Evolutionary conservation across 2,888 invertebrate species (phyloP), one percentile per base, ranked within the genome.

Genomic region (Apodemia duryi): DNA sequence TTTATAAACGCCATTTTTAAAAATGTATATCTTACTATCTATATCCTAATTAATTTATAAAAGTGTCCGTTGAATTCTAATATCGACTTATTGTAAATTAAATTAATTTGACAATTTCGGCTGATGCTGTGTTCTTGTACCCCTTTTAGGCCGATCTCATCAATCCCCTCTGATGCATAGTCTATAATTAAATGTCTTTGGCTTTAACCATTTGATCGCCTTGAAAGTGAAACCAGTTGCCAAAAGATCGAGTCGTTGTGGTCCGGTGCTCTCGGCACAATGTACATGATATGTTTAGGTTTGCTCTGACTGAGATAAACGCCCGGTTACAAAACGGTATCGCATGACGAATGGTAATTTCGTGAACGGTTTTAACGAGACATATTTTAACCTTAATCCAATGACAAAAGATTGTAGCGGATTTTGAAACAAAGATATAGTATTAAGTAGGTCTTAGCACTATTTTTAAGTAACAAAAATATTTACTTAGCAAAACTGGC

Each of bases 221-320:
- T 63, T 49, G 62, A 63, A 63, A 63, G 62, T 49, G 62, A 63
- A 63, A 63, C 46, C 62, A 35, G 32, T 49, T 49, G 63, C 63
- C 63, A 51, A 63, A 63, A 63, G 57, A 51, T 21, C 51, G 21
- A 35, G 32, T 35, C 32, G 57, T 60, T 35, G 57, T 13, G 35
- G 57, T 60, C 57, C 35, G 57, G 57, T 32, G 57, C 57, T 35
- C 57, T 60, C 57, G 57, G 57, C 35, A 60, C 57, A 60, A 60
- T 60, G n/a, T 35, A 60, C 57, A 35, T 11, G 57, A 57, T 60
- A 60, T 60, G 57, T 60, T 60, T 60, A n/a, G 35, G 21, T 51
- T 46, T n/a, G 46, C 46, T 46, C 46, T n/a, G 46, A n/a, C 57
- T 60, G 57, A 60, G 57, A 60, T 60, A 60, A 60, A 57, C 35